These are phyloP conservation scores for Gymnothorax reevesii DNA, from an alignment of 2,797 vertebrate species.

Conservation along the genomic window DNA sequence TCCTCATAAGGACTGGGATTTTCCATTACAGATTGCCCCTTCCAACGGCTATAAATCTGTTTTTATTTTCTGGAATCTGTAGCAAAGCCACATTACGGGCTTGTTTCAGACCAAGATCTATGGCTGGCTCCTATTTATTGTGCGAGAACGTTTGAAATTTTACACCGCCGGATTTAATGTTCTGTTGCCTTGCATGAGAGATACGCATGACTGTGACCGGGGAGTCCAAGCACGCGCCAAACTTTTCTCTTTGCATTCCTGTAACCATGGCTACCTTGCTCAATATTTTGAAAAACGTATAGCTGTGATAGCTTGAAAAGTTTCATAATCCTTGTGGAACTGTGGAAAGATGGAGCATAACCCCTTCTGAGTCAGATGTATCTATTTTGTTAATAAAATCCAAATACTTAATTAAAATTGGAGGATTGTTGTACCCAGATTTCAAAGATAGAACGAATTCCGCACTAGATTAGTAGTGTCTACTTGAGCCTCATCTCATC, in stretches of 20 bases:
- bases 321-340: constrained; percentile 53
- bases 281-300: constrained; percentile 65
- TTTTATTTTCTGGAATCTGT: constrained; percentile 6
- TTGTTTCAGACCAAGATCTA: constrained; percentile 16
- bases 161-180: constrained; percentile 42
- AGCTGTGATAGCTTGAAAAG: constrained; percentile 52
- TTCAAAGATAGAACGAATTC: neutral
- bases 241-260: constrained; percentile 50
- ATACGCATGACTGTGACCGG: constrained; percentile 43
- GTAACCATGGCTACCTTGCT: constrained; percentile 62
- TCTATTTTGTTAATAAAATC: constrained; percentile 22
- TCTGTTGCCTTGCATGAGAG: constrained; percentile 45
- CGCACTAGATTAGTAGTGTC: neutral
- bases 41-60: constrained; percentile 15
- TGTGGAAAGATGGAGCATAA: constrained; percentile 37
- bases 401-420: constrained; percentile 3
- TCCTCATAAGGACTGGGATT: neutral
- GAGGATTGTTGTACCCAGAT: neutral
- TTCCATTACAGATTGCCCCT: neutral
- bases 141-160: constrained; percentile 29
- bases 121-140: constrained; percentile 31
- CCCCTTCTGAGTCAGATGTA: constrained; percentile 20
- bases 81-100: constrained; percentile 6
- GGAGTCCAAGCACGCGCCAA: constrained; percentile 47
- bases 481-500: neutral